Evolutionary conservation across 2,113 vertebrate genomes (phyloP), one percentile per base, ranked within the genome.

Genomic region (Channa maculata): DNA sequence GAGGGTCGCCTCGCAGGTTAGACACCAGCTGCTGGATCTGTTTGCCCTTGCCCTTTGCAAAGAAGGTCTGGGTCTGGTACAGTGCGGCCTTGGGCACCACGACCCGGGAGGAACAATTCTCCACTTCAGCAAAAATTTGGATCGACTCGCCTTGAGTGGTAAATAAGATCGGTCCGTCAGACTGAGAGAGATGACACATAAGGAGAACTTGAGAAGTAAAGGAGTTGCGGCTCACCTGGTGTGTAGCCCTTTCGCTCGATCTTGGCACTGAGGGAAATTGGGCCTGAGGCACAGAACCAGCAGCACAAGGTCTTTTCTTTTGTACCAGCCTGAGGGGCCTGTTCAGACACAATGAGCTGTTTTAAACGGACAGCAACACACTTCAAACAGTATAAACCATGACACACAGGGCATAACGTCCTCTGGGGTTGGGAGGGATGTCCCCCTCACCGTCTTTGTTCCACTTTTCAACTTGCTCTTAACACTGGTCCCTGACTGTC

Each of bases 191-290:
- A 84, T 15, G 50, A 3, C 52, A 3, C 13, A 63, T 67, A 37
- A 75, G 84, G 89, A 77, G 75, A 37, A 41, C 15, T 34, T 34
- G 41, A 8, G 33, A 50, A 33, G 34, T 8, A 33, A 34, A 57
- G 24, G 46, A 13, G 68, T 4, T 0, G 0, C 0, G 10, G 49
- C 85, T 91, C 92, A 99, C 98, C 98, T 96, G 97, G 97, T 72
- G 97, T 98, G 91, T 98, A 99, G 94, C 98, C 98, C 94, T 98
- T 99, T 83, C 97, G 94, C 90, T 97, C 97, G 43, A 99, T 98
- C 96, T 99, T 99, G 96, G 97, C 97, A 95, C 97, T 98, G 96
- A 99, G 95, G 92, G 97, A 99, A 92, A 99, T 99, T 74, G 98
- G 98, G 88, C 98, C 98, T 87, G 97, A 99, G 88, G 97, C 97